These are phyloP conservation scores for Nerophis lumbriciformis DNA, from an alignment of 2,113 vertebrate genomes.

Conservation along the genomic window DNA sequence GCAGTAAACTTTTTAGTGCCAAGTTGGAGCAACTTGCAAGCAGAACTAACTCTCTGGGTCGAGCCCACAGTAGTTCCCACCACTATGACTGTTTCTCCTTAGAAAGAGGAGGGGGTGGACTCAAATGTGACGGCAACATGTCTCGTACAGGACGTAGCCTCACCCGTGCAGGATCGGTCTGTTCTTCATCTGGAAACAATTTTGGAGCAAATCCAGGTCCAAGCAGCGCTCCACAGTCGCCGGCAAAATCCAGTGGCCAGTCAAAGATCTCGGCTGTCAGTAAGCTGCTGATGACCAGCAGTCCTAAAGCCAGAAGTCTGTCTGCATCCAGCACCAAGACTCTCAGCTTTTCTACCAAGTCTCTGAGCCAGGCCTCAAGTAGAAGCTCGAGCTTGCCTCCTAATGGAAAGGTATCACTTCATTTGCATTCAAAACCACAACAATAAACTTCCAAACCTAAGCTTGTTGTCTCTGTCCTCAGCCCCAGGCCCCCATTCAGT, in stretches of 20 bases:
- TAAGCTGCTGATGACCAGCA: slow-evolving; percentile 90
- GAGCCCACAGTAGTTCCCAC: slow-evolving; percentile 55
- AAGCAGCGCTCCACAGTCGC: slow-evolving; percentile 75
- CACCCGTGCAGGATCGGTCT: slow-evolving; percentile 73
- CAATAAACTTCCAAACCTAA: neutral
- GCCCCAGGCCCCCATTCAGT: slow-evolving; percentile 61
- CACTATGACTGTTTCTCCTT: slow-evolving; percentile 91
- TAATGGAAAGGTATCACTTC: slow-evolving; percentile 74
- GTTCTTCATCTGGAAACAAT: slow-evolving; percentile 58
- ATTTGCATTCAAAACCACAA: neutral
- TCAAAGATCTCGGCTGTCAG: slow-evolving; percentile 93
- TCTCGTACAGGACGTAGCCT: slow-evolving; percentile 82
- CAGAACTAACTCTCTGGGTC: slow-evolving; percentile 88
- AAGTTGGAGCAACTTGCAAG: slow-evolving; percentile 89
- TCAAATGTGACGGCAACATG: slow-evolving; percentile 83
- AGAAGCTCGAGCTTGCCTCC: slow-evolving; percentile 84
- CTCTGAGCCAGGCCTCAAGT: slow-evolving; percentile 83
- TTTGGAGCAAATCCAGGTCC: slow-evolving; percentile 22
- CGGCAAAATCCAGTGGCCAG: slow-evolving; percentile 75
- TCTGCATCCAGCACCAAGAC: slow-evolving; percentile 91
- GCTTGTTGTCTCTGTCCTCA: slow-evolving; percentile 17
- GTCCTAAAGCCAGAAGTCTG: slow-evolving; percentile 86
- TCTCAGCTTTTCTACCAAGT: slow-evolving; percentile 95
- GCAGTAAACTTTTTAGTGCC: slow-evolving; percentile 89
- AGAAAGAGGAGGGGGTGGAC: slow-evolving; percentile 76